Conservation (phyloP, 2,113 vertebrate genomes). For the Haliaeetus leucogaster region DNA sequence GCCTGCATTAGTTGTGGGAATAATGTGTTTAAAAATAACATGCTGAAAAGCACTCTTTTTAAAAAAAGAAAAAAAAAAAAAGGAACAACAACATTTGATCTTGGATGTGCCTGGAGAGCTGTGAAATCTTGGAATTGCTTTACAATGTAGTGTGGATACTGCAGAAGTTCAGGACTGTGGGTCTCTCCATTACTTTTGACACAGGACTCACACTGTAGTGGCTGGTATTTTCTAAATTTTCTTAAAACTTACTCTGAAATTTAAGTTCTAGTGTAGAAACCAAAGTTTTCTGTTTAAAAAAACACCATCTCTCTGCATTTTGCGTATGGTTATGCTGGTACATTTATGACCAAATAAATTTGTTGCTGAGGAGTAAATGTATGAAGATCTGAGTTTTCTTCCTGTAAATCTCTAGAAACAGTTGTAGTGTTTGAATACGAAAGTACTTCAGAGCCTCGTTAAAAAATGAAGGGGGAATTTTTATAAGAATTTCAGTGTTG, state of each 20-base stretch:
- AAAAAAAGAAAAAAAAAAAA: not conserved
- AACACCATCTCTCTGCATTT: not conserved
- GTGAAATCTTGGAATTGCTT: slow-evolving; percentile 28
- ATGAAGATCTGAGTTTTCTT: not conserved
- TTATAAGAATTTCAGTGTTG: not conserved
- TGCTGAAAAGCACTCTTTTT: slow-evolving; percentile 1
- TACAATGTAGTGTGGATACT: not conserved
- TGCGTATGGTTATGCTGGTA: not conserved
- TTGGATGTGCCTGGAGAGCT: slow-evolving; percentile 9
- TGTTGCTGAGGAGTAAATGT: not conserved
- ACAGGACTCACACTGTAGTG: not conserved
- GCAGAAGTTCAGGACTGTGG: not conserved
- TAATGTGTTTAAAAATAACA: slow-evolving; percentile 27
- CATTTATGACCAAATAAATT: not conserved
- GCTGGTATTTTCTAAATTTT: not conserved
- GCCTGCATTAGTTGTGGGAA: slow-evolving; percentile 19
- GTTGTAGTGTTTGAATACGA: not conserved
- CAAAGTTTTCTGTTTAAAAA: not conserved
- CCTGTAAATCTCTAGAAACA: not conserved
- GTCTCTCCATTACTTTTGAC: not conserved
- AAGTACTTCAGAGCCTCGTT: not conserved
- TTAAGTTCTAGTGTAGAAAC: slow-evolving; percentile 6
- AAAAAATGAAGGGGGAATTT: not conserved
- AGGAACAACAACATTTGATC: not conserved
- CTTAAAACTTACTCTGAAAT: not conserved